Evolutionary conservation across 2,797 vertebrate genomes (phyloP).

Genomic region (Platalea minor): DNA sequence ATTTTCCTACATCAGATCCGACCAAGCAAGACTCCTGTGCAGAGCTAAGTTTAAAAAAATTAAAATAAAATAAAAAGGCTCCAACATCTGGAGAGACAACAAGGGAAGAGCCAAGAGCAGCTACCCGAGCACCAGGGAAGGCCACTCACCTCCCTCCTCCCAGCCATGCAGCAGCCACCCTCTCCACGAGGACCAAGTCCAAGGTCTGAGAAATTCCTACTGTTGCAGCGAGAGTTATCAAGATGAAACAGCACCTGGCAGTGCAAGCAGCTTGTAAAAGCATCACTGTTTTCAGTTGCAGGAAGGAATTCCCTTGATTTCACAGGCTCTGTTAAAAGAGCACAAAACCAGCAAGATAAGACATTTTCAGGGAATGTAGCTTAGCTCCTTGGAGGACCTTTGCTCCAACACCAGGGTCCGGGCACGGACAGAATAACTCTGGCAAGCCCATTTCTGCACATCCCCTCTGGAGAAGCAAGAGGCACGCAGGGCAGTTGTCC

Average conservation of each 20-base stretch:
- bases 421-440: fast-evolving
- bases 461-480: neutral
- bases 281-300: neutral
- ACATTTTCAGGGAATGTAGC: neutral
- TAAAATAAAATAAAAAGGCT: neutral
- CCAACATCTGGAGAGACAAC: neutral
- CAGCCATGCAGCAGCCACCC: neutral
- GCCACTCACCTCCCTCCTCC: neutral
- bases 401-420: neutral
- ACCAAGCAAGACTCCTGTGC: neutral
- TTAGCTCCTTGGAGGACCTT: neutral
- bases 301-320: neutral
- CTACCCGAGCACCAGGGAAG: neutral
- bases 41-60: neutral
- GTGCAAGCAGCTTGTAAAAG: neutral
- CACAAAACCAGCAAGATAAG: neutral
- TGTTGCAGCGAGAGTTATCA: neutral
- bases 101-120: neutral
- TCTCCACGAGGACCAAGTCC: neutral
- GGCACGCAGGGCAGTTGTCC: fast-evolving
- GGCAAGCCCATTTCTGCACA: neutral
- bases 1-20: neutral
- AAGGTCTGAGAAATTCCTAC: neutral
- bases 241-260: neutral
- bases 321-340: neutral